A percentile compares a stretch with the other conserved stretches of the same genome.
Evolutionary conservation across 2,113 vertebrate genomes (phyloP).

Genomic region (Trochalopteron elliotii): DNA sequence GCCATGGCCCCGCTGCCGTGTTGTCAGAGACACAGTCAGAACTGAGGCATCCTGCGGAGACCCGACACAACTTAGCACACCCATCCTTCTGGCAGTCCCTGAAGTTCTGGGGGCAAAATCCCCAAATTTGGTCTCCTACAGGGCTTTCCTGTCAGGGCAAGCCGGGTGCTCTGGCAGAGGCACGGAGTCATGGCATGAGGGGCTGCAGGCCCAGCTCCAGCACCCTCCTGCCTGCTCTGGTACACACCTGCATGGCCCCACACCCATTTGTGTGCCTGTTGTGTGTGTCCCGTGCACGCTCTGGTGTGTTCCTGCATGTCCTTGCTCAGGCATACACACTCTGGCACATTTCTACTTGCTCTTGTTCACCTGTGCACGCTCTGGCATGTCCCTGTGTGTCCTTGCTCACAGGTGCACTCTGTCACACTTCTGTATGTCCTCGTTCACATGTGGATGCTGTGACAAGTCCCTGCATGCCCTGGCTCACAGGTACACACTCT

Average conservation of each 20-base stretch:
- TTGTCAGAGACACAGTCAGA: not conserved
- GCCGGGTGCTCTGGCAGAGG: not conserved
- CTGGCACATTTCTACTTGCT: not conserved
- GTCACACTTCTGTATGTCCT: not conserved
- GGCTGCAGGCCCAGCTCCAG: not conserved
- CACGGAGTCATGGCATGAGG: rapidly evolving
- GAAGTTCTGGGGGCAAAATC: not conserved
- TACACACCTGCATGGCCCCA: not conserved
- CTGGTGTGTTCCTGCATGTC: not conserved
- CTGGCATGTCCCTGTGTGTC: not conserved
- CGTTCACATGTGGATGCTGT: not conserved
- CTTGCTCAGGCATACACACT: not conserved
- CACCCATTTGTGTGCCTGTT: rapidly evolving
- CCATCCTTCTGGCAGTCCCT: not conserved
- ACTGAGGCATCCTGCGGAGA: not conserved
- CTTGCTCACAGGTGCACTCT: not conserved
- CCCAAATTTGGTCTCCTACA: not conserved
- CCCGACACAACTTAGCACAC: not conserved
- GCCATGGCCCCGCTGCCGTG: not conserved
- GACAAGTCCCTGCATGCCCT: not conserved
- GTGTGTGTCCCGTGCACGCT: rapidly evolving
- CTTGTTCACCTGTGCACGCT: not conserved
- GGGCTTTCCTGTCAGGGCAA: not conserved
- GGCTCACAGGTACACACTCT: not conserved
- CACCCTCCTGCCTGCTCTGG: not conserved